phyloP scores from a whole-genome alignment of 2,888 invertebrate genomes.

The Agriopis aurantiaria region DNA sequence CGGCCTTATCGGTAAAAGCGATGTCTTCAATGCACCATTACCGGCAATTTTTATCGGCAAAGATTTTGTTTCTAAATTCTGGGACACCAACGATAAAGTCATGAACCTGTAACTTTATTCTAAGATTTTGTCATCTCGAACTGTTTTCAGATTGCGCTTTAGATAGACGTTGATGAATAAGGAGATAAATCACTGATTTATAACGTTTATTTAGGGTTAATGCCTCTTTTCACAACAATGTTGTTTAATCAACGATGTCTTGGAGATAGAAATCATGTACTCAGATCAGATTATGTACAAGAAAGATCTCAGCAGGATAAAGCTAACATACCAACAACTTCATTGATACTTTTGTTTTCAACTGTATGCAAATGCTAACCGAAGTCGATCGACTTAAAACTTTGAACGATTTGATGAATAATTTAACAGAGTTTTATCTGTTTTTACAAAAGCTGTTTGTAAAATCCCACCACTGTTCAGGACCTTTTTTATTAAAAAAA shows the following conservation, averaged over 20 bases:
- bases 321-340: slow-evolving; percentile 24
- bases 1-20: too few species aligned
- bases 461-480: neutral
- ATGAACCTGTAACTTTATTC: slow-evolving; percentile 21
- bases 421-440: slow-evolving; percentile 21
- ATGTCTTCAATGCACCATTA: too few species aligned
- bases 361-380: slow-evolving; percentile 11
- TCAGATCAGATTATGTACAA: neutral
- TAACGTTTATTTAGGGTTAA: slow-evolving; percentile 38
- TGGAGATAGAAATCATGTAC: slow-evolving; percentile 23
- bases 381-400: slow-evolving; percentile 34
- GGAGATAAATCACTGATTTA: slow-evolving; percentile 40
- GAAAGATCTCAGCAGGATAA: neutral
- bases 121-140: neutral
- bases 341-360: slow-evolving; percentile 35
- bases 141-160: slow-evolving; percentile 19
- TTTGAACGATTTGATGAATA: slow-evolving; percentile 26
- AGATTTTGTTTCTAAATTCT: neutral
- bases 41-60: too few species aligned
- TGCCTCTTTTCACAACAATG: slow-evolving; percentile 41
- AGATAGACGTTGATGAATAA: slow-evolving; percentile 36
- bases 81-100: neutral
- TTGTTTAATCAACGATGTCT: slow-evolving; percentile 19
- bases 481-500: slow-evolving; percentile 6
- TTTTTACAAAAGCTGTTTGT: slow-evolving; percentile 5